Percentiles rank a stretch among this genome's conserved stretches.
Conservation (phyloP, 2,888 invertebrate genomes). For the Crossocerus cetratus region DNA sequence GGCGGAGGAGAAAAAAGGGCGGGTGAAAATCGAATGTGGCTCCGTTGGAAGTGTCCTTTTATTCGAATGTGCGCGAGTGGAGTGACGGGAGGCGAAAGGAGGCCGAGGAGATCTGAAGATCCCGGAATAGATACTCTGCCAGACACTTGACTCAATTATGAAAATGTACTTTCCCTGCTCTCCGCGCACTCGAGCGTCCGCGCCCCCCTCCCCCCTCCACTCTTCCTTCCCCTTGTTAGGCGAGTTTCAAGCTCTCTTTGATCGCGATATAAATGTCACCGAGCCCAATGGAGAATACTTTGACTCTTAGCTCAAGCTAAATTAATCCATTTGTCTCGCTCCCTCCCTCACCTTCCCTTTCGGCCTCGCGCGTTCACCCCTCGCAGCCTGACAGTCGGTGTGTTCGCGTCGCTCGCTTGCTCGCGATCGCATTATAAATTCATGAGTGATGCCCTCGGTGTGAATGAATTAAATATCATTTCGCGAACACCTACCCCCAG, state of each 20-base stretch:
- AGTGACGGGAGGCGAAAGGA: conserved; percentile 2
- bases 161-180: conserved; percentile 50
- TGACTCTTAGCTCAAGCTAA: conserved; percentile 14
- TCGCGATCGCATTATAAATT: conserved; percentile 1
- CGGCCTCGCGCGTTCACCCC: too few species aligned
- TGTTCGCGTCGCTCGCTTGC: too few species aligned
- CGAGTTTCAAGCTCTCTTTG: conserved; percentile 30
- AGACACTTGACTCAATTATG: conserved; percentile 61
- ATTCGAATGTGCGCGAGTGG: conserved; percentile 23
- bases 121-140: conserved; percentile 50
- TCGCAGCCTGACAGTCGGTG: too few species aligned
- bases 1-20: neutral
- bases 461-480: conserved; percentile 13
- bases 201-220: conserved; percentile 1
- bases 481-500: neutral
- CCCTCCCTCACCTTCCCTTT: too few species aligned
- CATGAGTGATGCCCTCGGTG: conserved; percentile 1
- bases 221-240: neutral
- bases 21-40: conserved; percentile 26
- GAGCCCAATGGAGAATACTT: conserved; percentile 22
- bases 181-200: neutral
- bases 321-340: conserved; percentile 22
- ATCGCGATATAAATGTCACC: conserved; percentile 47
- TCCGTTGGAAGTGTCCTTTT: conserved; percentile 27
- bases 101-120: conserved; percentile 31